Evolutionary conservation across 1,140 invertebrate species (phyloP).

Genomic region (Psix sp.): DNA sequence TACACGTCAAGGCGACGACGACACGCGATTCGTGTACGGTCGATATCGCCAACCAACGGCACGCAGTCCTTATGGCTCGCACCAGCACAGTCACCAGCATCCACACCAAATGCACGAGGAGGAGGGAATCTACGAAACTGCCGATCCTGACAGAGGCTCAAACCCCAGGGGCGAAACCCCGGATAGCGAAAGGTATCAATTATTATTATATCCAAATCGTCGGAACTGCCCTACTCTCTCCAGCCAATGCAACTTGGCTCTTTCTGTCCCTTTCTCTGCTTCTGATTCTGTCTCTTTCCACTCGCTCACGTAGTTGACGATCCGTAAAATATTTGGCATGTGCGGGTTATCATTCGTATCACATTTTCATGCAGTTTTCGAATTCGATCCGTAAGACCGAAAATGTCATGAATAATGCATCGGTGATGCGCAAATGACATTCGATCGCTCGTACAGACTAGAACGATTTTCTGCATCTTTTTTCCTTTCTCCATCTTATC

Average conservation of each 20-base stretch:
- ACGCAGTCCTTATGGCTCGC: constrained; percentile 78
- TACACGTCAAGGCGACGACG: constrained; percentile 78
- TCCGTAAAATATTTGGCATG: constrained; percentile 42
- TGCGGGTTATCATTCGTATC: constrained; percentile 43
- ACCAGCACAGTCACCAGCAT: constrained; percentile 77
- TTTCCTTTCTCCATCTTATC: no score
- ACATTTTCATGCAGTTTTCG: constrained; percentile 40
- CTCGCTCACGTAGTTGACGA: constrained; percentile 34
- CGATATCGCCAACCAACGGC: constrained; percentile 86
- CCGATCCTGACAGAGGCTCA: constrained; percentile 83
- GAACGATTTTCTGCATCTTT: constrained; percentile 1
- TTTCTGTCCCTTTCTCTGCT: neutral
- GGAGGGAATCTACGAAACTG: constrained; percentile 90
- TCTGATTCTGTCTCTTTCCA: neutral
- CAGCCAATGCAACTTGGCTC: no score
- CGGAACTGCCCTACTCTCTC: neutral
- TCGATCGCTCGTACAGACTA: constrained; percentile 8
- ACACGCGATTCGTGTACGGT: constrained; percentile 85
- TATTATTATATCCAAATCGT: constrained; percentile 47
- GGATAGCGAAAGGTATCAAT: constrained; percentile 88
- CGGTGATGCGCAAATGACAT: constrained; percentile 12
- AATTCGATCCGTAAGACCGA: constrained; percentile 17
- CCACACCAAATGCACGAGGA: constrained; percentile 83
- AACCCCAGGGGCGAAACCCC: constrained; percentile 83
- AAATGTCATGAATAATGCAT: constrained; percentile 38